Base-by-base conservation (phyloP, 2,113 vertebrate species). In the Tachysurus fulvidraco region DNA sequence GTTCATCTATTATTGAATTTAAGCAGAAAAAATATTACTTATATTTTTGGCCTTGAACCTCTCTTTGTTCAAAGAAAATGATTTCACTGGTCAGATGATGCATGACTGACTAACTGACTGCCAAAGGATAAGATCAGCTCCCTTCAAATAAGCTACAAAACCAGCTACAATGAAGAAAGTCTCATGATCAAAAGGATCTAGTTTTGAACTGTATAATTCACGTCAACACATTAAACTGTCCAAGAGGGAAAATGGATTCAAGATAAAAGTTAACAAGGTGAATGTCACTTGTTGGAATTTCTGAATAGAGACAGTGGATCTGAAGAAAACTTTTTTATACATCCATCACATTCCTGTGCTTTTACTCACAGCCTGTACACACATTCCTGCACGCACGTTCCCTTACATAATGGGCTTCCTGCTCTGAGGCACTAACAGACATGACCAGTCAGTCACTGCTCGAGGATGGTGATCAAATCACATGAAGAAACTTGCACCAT, bases 1-100 rank as follows among this genome's bases (percentile, higher is more conserved):
- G 30, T 81, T 46, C 50, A 50, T 81, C 71, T 73, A 69, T 50
- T 86, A 80, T 57, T 30, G 23, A 62, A 76, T 77, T 36, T 76
- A 44, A 19, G 36, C 52, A 78, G 21, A 59, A 69, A 64, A 80
- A 84, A 30, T 25, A 83, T 21, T 82, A 71, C 62, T 69, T 83
- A 36, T 67, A 19, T 7, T 65, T 54, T 28, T 79, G 46, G 62
- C 76, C 36, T 41, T 80, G 54, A 50, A 67, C 65, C 36, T 64
- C 14, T 52, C 12, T 65, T 64, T 54, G 44, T 62, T 85, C 55
- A 54, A 69, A 5, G 46, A 65, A 54, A 85, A 50, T 28, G 41
- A 50, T 41, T 77, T 13, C 28, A 54, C 41, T 19, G 73, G 7
- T n/a, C 84, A 54, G 74, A 50, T 50, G 28, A 65, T n/a, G 67